These are phyloP conservation scores for Ceratina calcarata DNA, from an alignment of 1,140 invertebrate species.

Conservation along the genomic window DNA sequence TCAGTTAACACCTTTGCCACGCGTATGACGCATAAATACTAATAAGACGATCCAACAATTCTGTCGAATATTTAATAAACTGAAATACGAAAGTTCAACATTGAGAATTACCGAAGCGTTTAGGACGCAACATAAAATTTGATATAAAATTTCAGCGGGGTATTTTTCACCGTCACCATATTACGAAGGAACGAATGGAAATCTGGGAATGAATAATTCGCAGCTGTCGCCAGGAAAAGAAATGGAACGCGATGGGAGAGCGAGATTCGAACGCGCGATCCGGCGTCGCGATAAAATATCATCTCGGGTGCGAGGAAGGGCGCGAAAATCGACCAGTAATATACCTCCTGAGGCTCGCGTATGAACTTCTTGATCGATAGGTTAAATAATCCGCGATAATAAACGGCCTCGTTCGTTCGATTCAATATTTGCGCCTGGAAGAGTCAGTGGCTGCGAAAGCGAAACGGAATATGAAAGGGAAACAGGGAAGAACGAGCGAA, in stretches of 20 bases:
- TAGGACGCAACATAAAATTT: too few relatives aligned
- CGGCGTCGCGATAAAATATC: background rate
- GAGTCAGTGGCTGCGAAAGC: conserved; percentile 4
- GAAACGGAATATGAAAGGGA: background rate
- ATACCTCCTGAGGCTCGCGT: background rate
- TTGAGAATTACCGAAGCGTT: too few relatives aligned
- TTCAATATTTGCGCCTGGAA: conserved; percentile 39
- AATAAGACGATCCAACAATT: too few relatives aligned
- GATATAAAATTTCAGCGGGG: background rate
- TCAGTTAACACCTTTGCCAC: too few relatives aligned
- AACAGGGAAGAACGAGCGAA: background rate
- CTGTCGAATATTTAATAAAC: too few relatives aligned
- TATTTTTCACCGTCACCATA: background rate
- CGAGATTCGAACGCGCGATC: conserved; percentile 27
- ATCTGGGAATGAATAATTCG: conserved; percentile 45
- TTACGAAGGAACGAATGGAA: conserved; percentile 21
- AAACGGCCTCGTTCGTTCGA: conserved; percentile 7
- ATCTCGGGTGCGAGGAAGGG: background rate
- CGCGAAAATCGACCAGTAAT: conserved; percentile 3
- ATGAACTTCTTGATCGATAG: conserved; percentile 25
- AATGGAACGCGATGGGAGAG: background rate
- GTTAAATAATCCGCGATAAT: conserved; percentile 22
- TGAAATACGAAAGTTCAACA: too few relatives aligned
- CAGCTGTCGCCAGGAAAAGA: conserved; percentile 5
- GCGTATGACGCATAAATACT: too few relatives aligned